A percentile compares a stretch with the other conserved stretches of the same genome.
These are phyloP conservation scores for Drosophila punjabiensis DNA, from an alignment of 1,140 invertebrate species.

Conservation along the genomic window DNA sequence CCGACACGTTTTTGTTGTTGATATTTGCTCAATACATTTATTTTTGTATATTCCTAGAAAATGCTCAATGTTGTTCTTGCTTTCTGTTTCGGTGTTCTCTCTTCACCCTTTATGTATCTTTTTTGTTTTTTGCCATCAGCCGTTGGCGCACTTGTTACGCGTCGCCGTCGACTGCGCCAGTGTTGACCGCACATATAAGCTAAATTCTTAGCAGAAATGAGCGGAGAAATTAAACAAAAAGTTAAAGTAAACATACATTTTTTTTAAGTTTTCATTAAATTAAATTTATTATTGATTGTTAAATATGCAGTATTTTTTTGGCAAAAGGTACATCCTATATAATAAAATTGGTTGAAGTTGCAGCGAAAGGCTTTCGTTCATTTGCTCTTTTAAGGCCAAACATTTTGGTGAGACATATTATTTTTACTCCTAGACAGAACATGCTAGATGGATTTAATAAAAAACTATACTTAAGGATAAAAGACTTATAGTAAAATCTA, in stretches of 20 bases:
- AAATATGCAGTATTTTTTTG: too few relatives aligned
- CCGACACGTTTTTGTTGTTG: conserved; percentile 36
- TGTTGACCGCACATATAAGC: background rate
- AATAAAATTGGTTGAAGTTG: too few relatives aligned
- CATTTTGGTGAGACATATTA: too few relatives aligned
- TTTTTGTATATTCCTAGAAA: conserved; percentile 66
- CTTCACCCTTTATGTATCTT: conserved; percentile 6
- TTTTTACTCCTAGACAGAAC: too few relatives aligned
- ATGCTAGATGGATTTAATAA: too few relatives aligned
- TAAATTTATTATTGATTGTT: too few relatives aligned
- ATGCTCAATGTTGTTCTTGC: conserved; percentile 44
- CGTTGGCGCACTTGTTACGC: conserved; percentile 73
- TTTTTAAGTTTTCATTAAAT: too few relatives aligned
- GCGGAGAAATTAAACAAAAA: background rate
- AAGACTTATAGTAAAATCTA: too few relatives aligned
- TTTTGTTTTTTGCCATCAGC: conserved; percentile 27
- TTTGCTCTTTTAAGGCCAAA: too few relatives aligned
- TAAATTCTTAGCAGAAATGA: background rate
- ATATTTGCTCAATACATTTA: conserved; percentile 82
- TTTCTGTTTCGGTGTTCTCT: conserved; percentile 7
- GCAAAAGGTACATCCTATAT: too few relatives aligned
- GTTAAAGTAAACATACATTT: background rate
- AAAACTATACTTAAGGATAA: too few relatives aligned
- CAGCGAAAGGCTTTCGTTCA: too few relatives aligned
- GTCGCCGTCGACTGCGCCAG: conserved; percentile 39